Conservation (phyloP, 2,888 invertebrate genomes). For the Chrysolina haemoptera region DNA sequence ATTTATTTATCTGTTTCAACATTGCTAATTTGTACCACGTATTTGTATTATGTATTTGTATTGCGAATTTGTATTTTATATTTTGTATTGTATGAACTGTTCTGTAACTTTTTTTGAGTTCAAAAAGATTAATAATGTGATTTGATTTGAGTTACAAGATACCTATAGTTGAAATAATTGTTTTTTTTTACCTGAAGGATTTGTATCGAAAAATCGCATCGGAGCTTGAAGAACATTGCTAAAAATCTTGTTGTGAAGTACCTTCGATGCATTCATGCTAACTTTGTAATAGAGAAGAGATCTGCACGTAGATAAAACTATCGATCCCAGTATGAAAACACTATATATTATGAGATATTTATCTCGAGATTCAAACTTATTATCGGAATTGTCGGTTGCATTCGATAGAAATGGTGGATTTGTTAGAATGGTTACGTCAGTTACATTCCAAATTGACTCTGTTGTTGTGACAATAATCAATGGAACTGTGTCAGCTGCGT, state of each 20-base stretch:
- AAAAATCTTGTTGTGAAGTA: conserved; percentile 86
- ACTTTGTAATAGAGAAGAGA: conserved; percentile 82
- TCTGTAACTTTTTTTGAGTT: too few species aligned
- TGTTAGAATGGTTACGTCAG: neutral
- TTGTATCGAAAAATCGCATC: conserved; percentile 87
- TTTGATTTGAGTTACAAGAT: too few species aligned
- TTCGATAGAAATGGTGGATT: neutral
- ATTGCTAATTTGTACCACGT: too few species aligned
- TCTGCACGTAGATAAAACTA: conserved; percentile 77
- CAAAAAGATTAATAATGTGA: too few species aligned
- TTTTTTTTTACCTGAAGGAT: conserved; percentile 80
- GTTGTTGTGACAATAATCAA: neutral
- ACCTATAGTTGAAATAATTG: conserved; percentile 23
- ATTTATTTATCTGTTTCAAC: too few species aligned
- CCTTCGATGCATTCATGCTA: conserved; percentile 82
- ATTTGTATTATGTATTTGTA: too few species aligned
- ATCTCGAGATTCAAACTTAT: conserved; percentile 28
- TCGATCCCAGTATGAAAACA: conserved; percentile 73
- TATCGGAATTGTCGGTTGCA: neutral
- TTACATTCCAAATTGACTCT: neutral
- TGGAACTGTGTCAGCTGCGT: neutral
- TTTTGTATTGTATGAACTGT: too few species aligned
- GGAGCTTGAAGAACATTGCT: conserved; percentile 81
- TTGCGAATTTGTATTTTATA: too few species aligned
- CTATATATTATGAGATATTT: conserved; percentile 75